Conservation (phyloP, 2,888 invertebrate species). For the Eulithis testata region DNA sequence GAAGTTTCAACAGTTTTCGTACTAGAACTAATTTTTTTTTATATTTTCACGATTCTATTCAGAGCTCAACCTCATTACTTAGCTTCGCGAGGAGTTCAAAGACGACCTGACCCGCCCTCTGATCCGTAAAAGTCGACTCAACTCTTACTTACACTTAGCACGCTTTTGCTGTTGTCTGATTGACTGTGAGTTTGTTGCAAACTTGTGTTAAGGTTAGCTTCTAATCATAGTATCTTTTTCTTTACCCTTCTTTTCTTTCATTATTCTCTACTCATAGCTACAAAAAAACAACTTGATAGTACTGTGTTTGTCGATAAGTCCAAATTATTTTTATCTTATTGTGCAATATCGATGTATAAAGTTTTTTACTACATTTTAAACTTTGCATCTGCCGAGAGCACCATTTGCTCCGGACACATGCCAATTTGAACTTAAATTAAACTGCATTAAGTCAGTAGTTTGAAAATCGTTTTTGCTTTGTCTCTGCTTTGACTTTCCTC, state of each 20-base stretch:
- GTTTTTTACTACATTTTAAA: not conserved
- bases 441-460: not conserved
- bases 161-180: conserved; percentile 3
- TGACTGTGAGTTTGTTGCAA: not conserved
- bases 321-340: no score
- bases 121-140: conserved; percentile 21
- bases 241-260: no score
- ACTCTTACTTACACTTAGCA: conserved; percentile 10
- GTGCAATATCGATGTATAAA: no score
- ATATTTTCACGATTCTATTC: conserved; percentile 14
- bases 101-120: conserved; percentile 17
- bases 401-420: not conserved
- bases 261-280: no score
- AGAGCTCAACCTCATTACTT: conserved; percentile 20
- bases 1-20: conserved; percentile 5
- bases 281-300: no score
- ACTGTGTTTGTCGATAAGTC: no score
- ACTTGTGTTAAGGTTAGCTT: no score
- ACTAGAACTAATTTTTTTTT: conserved; percentile 10
- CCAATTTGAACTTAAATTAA: not conserved
- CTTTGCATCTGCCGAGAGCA: no score
- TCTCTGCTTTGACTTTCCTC: conserved; percentile 8
- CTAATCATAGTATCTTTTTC: no score
- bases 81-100: conserved; percentile 18
- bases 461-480: not conserved